phyloP scores from a whole-genome alignment of 1,140 invertebrate genomes.

The Archivesica marissinica region DNA sequence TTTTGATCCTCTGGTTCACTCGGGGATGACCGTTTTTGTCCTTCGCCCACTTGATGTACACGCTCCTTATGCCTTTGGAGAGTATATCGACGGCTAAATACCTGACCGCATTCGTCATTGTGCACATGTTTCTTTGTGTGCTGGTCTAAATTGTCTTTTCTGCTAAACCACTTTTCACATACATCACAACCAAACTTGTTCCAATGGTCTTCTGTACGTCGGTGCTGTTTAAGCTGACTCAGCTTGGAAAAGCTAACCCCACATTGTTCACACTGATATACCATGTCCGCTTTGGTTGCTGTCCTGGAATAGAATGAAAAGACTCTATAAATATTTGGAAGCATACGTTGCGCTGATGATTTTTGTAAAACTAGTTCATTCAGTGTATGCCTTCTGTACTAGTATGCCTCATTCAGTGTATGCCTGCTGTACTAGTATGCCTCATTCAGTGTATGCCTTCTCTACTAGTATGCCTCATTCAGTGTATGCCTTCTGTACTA shows the following conservation, averaged over 20 bases:
- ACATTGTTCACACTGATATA: conserved; percentile 6
- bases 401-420: too few relatives aligned
- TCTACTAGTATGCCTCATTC: too few relatives aligned
- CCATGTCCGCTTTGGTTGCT: too few relatives aligned
- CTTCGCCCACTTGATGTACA: not conserved
- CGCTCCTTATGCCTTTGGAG: not conserved
- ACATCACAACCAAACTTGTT: not conserved
- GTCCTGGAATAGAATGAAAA: too few relatives aligned
- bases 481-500: too few relatives aligned
- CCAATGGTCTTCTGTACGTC: conserved; percentile 15
- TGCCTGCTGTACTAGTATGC: too few relatives aligned
- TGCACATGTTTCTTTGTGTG: conserved; percentile 28
- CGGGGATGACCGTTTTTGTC: not conserved
- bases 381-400: too few relatives aligned
- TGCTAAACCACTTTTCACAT: conserved; percentile 8
- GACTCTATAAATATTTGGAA: too few relatives aligned
- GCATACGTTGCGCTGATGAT: too few relatives aligned
- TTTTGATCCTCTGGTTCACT: too few relatives aligned
- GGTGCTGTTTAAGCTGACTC: conserved; percentile 20
- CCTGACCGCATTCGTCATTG: not conserved
- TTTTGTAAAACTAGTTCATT: too few relatives aligned
- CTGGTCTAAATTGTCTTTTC: conserved; percentile 11
- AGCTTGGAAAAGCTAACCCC: not conserved
- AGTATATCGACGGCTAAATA: not conserved
- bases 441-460: too few relatives aligned